These are phyloP conservation scores for Embidobia sp. DNA, from an alignment of 2,888 invertebrate species.

Conservation along the genomic window DNA sequence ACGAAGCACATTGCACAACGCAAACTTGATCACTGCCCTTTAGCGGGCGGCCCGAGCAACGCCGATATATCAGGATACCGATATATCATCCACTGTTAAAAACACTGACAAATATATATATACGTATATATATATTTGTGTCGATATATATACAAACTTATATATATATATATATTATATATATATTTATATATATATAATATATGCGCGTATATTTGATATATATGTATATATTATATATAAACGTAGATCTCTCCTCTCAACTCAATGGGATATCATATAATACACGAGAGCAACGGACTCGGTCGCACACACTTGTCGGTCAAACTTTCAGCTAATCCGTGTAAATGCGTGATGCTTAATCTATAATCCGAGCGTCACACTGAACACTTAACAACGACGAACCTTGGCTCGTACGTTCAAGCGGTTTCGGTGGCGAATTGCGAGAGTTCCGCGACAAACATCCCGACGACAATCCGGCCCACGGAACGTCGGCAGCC, in stretches of 20 bases:
- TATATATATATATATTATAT: constrained; percentile 21
- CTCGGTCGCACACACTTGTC: too few species aligned
- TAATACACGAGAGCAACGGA: too few species aligned
- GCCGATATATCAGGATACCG: constrained; percentile 44
- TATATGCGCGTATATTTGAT: too few species aligned
- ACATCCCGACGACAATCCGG: constrained; percentile 60
- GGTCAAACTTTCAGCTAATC: constrained; percentile 48
- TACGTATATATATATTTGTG: constrained; percentile 6
- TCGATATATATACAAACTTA: not conserved
- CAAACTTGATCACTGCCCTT: constrained; percentile 58
- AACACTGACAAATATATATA: constrained; percentile 43
- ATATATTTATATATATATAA: too few species aligned
- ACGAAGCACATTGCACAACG: constrained; percentile 63
- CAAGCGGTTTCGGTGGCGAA: constrained; percentile 36
- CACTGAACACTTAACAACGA: constrained; percentile 32
- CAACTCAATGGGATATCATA: too few species aligned
- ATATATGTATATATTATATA: too few species aligned
- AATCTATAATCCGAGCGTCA: constrained; percentile 44
- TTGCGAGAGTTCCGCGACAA: constrained; percentile 47
- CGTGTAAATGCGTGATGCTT: constrained; percentile 46
- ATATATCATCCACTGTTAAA: constrained; percentile 60
- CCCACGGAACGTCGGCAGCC: constrained; percentile 65
- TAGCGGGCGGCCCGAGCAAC: constrained; percentile 35
- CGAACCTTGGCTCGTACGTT: constrained; percentile 18
- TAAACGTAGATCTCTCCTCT: too few species aligned